A percentile compares a stretch with the other conserved stretches of the same genome.
Evolutionary conservation across 2,113 vertebrate genomes (phyloP).

Genomic region (Rhinopomastus cyanomelas): DNA sequence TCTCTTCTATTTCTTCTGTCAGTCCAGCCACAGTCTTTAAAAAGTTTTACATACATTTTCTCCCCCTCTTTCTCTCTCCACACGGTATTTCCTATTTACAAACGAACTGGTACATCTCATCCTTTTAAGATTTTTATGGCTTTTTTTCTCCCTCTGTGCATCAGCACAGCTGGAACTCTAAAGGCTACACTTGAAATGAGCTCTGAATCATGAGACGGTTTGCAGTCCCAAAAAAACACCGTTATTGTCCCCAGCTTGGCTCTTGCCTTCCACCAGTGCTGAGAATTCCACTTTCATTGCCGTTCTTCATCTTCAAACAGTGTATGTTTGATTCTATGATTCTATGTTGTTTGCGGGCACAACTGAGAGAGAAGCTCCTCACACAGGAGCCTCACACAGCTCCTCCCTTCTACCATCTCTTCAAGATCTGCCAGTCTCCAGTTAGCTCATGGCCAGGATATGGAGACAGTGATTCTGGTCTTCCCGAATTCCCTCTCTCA

Average conservation of each 20-base stretch:
- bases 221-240: conserved; percentile 17
- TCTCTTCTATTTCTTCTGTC: not conserved
- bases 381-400: not conserved
- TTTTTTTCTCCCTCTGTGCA: not conserved
- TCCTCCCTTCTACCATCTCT: not conserved
- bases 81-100: not conserved
- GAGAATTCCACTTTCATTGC: conserved; percentile 3
- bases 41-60: rapidly evolving
- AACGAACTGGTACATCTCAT: not conserved
- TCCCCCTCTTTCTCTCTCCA: not conserved
- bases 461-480: not conserved
- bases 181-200: conserved; percentile 17
- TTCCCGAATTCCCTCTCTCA: not conserved
- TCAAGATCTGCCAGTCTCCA: not conserved
- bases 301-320: conserved; percentile 11
- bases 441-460: not conserved
- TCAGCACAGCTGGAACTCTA: not conserved
- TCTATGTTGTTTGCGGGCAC: not conserved
- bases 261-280: not conserved
- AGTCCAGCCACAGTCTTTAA: not conserved
- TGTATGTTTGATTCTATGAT: too few species aligned
- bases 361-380: not conserved
- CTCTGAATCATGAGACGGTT: conserved; percentile 5
- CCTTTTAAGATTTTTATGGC: not conserved
- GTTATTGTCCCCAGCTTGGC: not conserved